Evolutionary conservation across 2,888 invertebrate species (phyloP), one percentile per base, ranked within the genome.

Genomic region (Argynnis bischoffii): DNA sequence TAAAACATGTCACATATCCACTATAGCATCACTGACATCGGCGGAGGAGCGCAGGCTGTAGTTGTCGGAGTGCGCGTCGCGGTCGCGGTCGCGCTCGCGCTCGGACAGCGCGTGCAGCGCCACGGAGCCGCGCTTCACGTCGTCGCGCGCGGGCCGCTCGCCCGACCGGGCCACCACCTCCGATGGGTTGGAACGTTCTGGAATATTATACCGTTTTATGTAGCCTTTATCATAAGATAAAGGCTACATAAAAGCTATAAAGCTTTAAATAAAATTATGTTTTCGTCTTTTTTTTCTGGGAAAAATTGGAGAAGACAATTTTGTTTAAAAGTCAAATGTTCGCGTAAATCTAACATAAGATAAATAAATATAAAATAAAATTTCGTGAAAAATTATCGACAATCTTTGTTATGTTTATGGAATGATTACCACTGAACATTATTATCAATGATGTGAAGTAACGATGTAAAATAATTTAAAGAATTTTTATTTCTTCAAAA

Each of bases 41-140:
- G 92, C 93, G 0, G 93, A 93, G 0, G 93, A 93, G 0, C 93
- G 79, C 3, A 93, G 81, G 72, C 93, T 93, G 76, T 92, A 93
- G 85, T 93, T 93, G 74, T 93, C 93, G 0, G 92, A 92, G 56
- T 88, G 90, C 55, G 87, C 87, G 74, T 93, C 92, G 0, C 85
- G 76, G 56, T 91, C 90, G 18, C 83, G 55, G 5, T 91, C 90
- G 21, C 83, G 57, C 11, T 46, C 56, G 13, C 46, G 56, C 16
- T 21, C 56, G 0, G 87, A 79, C 51, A 83, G 79, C 54, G 87
- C 89, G 76, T 79, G 88, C 41, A 84, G 76, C 11, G 86, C 86
- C 26, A 84, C 70, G 0, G 90, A 87, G 73, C 79, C 78, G 14
- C 90, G 85, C 66, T 87, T 87, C 6, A 80, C 85, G 6, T 81